Base-by-base conservation (phyloP, 2,888 invertebrate species). In the Acronicta alni region DNA sequence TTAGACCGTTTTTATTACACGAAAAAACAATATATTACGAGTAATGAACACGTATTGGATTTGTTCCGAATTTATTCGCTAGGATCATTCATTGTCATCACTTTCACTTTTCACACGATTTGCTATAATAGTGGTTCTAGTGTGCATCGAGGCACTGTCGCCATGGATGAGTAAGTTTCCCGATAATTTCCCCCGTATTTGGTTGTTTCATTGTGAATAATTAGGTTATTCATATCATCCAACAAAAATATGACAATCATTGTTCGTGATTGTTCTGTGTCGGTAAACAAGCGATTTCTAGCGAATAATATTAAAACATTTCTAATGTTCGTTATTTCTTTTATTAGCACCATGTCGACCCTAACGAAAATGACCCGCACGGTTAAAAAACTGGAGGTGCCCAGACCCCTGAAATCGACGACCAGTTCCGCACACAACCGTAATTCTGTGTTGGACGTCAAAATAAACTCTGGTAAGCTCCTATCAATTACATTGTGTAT, bases 341-440 rank as follows among this genome's bases (percentile, higher is more conserved):
- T 84, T 81, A 45, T n/a, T 72, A 92, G 91, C 92, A 93, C 91
- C 89, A 94, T 94, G 94, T 93, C 94, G 93, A 94, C 94, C 91
- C 89, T 93, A 87, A 94, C 94, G 93, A 96, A 96, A 94, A 95
- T 95, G 91, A 95, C 95, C 90, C 95, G 96, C 90, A 95, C 96
- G 81, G 95, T 96, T 63, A 96, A 96, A 90, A 96, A 96, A 93
- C 94, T 97, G 80, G 97, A 97, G 91, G 96, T 96, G 84, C 97
- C 97, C 78, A 95, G 97, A 89, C 97, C 97, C 82, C 92, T 97
- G 75, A 97, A 96, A 92, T 92, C 93, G 73, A 94, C 95, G 74
- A 95, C 95, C 76, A 95, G 95, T 84, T 90, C 93, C 72, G 91
- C 94, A 80, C 94, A 93, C 85, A 93, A 91, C 81, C 92, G 94